Evolutionary conservation across 2,113 vertebrate genomes (phyloP).

Genomic region (Speoplatyrhinus poulsoni): DNA sequence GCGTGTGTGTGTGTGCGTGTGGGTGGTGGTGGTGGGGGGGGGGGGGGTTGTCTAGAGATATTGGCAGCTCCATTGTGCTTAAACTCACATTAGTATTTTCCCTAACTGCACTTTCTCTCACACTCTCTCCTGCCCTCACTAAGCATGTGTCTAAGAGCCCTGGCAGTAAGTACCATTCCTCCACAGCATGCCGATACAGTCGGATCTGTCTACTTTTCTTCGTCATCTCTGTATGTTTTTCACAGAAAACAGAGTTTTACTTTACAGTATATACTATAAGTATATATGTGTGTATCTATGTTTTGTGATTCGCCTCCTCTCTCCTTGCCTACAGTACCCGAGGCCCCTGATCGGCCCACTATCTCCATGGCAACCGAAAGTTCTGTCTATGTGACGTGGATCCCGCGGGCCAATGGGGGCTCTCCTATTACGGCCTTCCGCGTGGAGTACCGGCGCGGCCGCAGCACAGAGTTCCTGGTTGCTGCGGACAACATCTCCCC

Average conservation of each 20-base stretch:
- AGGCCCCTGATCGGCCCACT: slow-evolving; percentile 92
- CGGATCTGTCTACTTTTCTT: slow-evolving; percentile 50
- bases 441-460: slow-evolving; percentile 87
- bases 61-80: slow-evolving; percentile 25
- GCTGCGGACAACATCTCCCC: slow-evolving; percentile 94
- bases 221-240: slow-evolving; percentile 12
- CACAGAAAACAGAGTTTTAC: too few relatives aligned
- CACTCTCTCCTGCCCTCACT: slow-evolving; percentile 57
- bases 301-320: slow-evolving; percentile 4
- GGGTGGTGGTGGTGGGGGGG: neutral
- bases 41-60: slow-evolving; percentile 25
- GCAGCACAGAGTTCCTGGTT: slow-evolving; percentile 82
- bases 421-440: slow-evolving; percentile 96
- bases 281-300: neutral
- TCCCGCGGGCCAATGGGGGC: slow-evolving; percentile 93
- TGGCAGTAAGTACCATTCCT: slow-evolving; percentile 76
- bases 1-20: slow-evolving; percentile 3
- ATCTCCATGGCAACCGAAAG: slow-evolving; percentile 91
- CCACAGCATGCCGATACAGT: slow-evolving; percentile 43
- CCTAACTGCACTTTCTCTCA: slow-evolving; percentile 64
- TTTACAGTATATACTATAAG: neutral
- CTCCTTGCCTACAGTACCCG: slow-evolving; percentile 80
- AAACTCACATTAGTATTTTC: slow-evolving; percentile 38
- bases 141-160: slow-evolving; percentile 67
- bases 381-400: slow-evolving; percentile 95